Percentiles rank a stretch among this genome's conserved stretches.
phyloP scores from a whole-genome alignment of 2,797 vertebrate species.

The Erethizon dorsatum region DNA sequence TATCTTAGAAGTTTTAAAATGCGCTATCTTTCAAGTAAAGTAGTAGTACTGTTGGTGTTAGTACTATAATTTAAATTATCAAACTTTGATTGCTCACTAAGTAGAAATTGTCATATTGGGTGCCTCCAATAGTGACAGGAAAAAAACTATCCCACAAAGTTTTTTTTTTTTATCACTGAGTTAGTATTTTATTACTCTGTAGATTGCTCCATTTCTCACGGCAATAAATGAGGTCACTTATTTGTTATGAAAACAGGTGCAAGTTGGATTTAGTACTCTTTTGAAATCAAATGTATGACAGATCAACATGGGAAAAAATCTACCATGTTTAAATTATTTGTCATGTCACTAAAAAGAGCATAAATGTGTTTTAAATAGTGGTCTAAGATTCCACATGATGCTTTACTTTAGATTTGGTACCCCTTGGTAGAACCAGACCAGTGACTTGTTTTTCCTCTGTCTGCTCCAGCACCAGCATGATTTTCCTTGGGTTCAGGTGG shows the following conservation, averaged over 20 bases:
- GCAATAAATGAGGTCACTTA: slow-evolving; percentile 74
- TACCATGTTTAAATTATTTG: slow-evolving; percentile 53
- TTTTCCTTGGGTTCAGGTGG: slow-evolving; percentile 67
- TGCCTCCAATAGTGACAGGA: slow-evolving; percentile 42
- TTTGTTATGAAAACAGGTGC: slow-evolving; percentile 70
- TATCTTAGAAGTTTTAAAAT: slow-evolving; percentile 62
- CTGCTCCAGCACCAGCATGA: neutral
- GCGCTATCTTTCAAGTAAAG: slow-evolving; percentile 51
- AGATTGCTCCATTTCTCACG: slow-evolving; percentile 64
- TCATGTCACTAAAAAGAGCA: slow-evolving; percentile 15
- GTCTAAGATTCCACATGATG: slow-evolving; percentile 18
- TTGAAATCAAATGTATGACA: slow-evolving; percentile 49
- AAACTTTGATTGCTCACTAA: slow-evolving; percentile 46
- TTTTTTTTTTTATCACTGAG: slow-evolving; percentile 36
- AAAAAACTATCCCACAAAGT: slow-evolving; percentile 26
- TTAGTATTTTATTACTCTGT: slow-evolving; percentile 71
- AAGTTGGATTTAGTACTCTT: slow-evolving; percentile 55
- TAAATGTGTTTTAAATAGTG: slow-evolving; percentile 59
- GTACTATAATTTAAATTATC: slow-evolving; percentile 57
- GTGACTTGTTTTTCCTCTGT: slow-evolving; percentile 54
- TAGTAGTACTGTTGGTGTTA: slow-evolving; percentile 47
- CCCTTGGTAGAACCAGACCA: slow-evolving; percentile 46
- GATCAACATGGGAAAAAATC: slow-evolving; percentile 45
- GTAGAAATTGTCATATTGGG: slow-evolving; percentile 48
- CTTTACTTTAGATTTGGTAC: slow-evolving; percentile 48